Conservation (phyloP, 2,888 invertebrate genomes). For the Phyllotreta cruciferae region DNA sequence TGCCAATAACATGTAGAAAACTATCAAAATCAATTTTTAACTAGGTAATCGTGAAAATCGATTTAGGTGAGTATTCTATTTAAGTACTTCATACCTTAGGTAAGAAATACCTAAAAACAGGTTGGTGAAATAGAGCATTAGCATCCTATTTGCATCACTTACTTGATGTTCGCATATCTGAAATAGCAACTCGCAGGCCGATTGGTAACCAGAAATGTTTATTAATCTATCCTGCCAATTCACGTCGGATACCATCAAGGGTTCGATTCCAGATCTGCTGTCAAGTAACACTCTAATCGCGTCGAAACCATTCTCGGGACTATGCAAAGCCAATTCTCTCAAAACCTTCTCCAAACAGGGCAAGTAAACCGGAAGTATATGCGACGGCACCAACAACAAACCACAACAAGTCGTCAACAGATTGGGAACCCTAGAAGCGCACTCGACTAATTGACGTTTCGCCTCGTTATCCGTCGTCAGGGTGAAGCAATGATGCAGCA, state of each 20-base stretch:
- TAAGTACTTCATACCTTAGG: no score
- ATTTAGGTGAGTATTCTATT: no score
- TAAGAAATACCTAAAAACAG: no score
- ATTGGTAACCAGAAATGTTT: constrained; percentile 61
- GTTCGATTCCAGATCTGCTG: constrained; percentile 62
- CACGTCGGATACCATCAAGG: constrained; percentile 51
- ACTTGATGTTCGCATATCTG: constrained; percentile 72
- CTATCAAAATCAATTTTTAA: no score
- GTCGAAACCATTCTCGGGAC: constrained; percentile 66
- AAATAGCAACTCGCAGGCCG: constrained; percentile 81
- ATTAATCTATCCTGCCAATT: constrained; percentile 54
- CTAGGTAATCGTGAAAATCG: no score
- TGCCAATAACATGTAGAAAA: no score
- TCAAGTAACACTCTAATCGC: constrained; percentile 67
- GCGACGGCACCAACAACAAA: constrained; percentile 72
- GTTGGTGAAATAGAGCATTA: no score
- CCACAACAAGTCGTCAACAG: constrained; percentile 76
- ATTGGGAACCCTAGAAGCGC: constrained; percentile 72
- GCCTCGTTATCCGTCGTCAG: constrained; percentile 59
- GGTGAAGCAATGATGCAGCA: constrained; percentile 81
- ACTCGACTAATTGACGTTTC: constrained; percentile 63
- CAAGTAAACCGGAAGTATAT: constrained; percentile 68
- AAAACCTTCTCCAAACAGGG: constrained; percentile 73
- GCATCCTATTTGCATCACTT: no score
- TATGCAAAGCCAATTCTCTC: constrained; percentile 72